These are phyloP conservation scores for Embidobia sp. DNA, from an alignment of 2,888 invertebrate genomes.

Conservation along the genomic window DNA sequence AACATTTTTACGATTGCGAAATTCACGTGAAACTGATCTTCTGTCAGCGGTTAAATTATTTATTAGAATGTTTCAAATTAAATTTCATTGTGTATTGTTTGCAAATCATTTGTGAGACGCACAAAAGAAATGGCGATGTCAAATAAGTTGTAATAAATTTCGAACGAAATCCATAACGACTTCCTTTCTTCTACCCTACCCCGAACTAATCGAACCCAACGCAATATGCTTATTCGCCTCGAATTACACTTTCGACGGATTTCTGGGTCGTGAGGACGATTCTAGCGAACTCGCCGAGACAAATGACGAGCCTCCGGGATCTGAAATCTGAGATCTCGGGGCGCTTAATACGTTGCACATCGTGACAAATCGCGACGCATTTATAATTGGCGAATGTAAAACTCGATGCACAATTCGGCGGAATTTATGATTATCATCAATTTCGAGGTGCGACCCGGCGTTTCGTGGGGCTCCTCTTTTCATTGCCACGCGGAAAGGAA, in stretches of 20 bases:
- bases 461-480: conserved; percentile 25
- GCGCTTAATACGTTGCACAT: conserved; percentile 34
- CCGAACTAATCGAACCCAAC: conserved; percentile 3
- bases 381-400: conserved; percentile 54
- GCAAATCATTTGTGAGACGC: too few relatives aligned
- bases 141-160: too few relatives aligned
- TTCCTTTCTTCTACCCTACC: too few relatives aligned
- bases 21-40: too few relatives aligned
- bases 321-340: conserved; percentile 39
- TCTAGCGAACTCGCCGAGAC: conserved; percentile 16
- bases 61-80: too few relatives aligned
- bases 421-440: conserved; percentile 47
- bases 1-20: too few relatives aligned
- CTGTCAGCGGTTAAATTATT: too few relatives aligned
- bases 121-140: too few relatives aligned
- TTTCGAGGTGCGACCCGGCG: too few relatives aligned
- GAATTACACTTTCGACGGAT: conserved; percentile 41
- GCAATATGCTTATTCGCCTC: conserved; percentile 14
- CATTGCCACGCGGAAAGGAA: conserved; percentile 40
- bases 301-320: conserved; percentile 33
- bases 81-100: too few relatives aligned
- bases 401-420: conserved; percentile 53
- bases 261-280: conserved; percentile 15
- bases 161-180: too few relatives aligned
- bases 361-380: conserved; percentile 50